Evolutionary conservation across 2,113 vertebrate species (phyloP), one percentile per base, ranked within the genome.

Genomic region (Dinomys branickii): DNA sequence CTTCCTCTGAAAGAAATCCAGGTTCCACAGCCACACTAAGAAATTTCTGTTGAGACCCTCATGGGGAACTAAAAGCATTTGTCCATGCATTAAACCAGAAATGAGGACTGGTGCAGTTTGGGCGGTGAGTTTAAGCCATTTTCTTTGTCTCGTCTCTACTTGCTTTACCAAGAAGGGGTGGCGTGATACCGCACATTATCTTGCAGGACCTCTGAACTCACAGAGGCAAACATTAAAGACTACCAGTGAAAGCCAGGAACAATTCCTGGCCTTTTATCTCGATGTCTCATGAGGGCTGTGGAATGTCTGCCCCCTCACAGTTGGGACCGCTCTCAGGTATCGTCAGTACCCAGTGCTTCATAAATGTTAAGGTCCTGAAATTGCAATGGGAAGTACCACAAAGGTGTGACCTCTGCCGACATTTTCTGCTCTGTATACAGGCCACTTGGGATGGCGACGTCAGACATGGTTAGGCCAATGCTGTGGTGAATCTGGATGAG

Each of bases 401-500:
- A 61, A 93, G 97, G 97, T 10, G 97, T 96, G 85, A 96, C 69
- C 44, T 94, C 94, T 56, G 93, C 83, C 41, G 83, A 84, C 41
- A 93, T 58, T 89, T 95, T 38, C 71, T 94, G 54, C n/a, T 77
- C 63, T 77, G 50, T 8, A 28, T 95, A 95, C 26, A 98, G 77
- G 75, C 78, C 91, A 33, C 38, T 33, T 58, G 97, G 97, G 47
- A 97, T 44, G 91, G 33, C 10, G 9, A 98, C 93, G 38, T 98
- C 97, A 71, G 97, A 98, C 97, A 98, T 97, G 52, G 96, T 96
- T 59, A 98, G 97, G 33, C 94, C 96, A 0, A 98, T 95, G 87
- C 97, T 95, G 8, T 97, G 97, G 89, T 98, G 97, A 50, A 97
- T 86, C 94, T 98, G 97, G 96, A 97, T 56, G 38, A 98, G 97